Conservation (phyloP, 2,113 vertebrate species). For the Irena cyanogastra region DNA sequence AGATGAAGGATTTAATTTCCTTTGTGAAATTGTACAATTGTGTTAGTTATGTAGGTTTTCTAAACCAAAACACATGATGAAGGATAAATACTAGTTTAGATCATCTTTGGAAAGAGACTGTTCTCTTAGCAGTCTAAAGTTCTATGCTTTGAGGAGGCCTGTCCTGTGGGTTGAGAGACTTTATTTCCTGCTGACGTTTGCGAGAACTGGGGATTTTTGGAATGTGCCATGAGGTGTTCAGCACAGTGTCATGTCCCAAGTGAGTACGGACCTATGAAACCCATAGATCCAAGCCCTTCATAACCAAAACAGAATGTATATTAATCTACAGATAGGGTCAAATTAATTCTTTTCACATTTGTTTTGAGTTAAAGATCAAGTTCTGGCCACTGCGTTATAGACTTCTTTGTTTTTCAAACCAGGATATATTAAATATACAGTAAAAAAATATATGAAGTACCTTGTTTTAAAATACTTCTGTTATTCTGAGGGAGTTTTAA, state of each 20-base stretch:
- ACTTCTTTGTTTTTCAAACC: background rate
- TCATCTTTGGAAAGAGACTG: background rate
- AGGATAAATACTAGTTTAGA: background rate
- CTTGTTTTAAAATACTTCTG: background rate
- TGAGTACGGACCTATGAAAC: background rate
- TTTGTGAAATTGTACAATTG: background rate
- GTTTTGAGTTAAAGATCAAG: background rate
- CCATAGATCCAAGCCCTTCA: background rate
- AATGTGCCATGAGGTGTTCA: background rate
- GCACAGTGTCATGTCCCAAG: background rate
- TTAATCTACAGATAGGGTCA: background rate
- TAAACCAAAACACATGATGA: background rate
- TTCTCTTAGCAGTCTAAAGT: background rate
- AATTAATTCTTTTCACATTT: background rate
- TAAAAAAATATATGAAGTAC: background rate
- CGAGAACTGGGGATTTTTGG: background rate
- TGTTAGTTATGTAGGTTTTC: background rate
- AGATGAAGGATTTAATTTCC: background rate
- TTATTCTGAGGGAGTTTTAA: background rate
- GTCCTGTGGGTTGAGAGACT: background rate
- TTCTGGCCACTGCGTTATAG: background rate
- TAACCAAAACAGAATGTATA: background rate
- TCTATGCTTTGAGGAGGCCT: background rate
- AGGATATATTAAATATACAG: background rate
- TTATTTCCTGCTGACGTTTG: background rate